These are phyloP conservation scores for Engystomops pustulosus DNA, from an alignment of 2,113 vertebrate species.

Conservation along the genomic window DNA sequence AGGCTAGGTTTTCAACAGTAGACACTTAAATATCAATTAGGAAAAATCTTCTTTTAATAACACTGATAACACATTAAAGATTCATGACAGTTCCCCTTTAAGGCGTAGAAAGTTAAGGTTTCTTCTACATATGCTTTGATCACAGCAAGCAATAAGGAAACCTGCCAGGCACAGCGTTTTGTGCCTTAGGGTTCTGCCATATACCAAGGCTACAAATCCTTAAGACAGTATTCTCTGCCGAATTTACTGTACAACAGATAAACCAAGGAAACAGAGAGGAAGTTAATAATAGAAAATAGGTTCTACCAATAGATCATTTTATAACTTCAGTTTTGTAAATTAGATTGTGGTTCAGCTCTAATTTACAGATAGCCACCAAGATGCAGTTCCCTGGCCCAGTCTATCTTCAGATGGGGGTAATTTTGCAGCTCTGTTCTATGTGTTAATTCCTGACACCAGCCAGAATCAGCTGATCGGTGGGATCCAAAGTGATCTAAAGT, in stretches of 20 bases:
- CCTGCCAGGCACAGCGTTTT: conserved; percentile 3
- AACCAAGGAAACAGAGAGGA: not conserved
- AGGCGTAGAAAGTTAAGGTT: not conserved
- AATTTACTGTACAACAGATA: not conserved
- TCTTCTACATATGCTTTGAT: conserved; percentile 36
- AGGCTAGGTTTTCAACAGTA: not conserved
- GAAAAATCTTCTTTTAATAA: conserved; percentile 12
- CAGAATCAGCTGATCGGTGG: too few relatives aligned
- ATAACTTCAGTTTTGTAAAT: not conserved
- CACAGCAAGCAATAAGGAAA: conserved; percentile 38
- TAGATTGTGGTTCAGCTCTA: too few relatives aligned
- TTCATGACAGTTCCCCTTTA: conserved; percentile 16
- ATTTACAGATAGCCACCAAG: too few relatives aligned
- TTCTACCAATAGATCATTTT: not conserved
- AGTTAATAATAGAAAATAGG: not conserved
- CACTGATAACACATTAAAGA: not conserved
- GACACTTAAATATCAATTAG: not conserved
- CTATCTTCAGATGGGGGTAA: too few relatives aligned
- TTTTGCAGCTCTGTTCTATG: too few relatives aligned
- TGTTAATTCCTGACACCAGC: too few relatives aligned
- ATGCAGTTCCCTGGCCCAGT: too few relatives aligned
- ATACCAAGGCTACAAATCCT: conserved; percentile 37
- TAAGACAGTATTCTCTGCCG: conserved; percentile 21
- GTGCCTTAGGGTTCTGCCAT: conserved; percentile 29
- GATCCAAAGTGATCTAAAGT: too few relatives aligned